phyloP scores from a whole-genome alignment of 2,888 invertebrate genomes.

The Kuschelorhynchus macadamiae region DNA sequence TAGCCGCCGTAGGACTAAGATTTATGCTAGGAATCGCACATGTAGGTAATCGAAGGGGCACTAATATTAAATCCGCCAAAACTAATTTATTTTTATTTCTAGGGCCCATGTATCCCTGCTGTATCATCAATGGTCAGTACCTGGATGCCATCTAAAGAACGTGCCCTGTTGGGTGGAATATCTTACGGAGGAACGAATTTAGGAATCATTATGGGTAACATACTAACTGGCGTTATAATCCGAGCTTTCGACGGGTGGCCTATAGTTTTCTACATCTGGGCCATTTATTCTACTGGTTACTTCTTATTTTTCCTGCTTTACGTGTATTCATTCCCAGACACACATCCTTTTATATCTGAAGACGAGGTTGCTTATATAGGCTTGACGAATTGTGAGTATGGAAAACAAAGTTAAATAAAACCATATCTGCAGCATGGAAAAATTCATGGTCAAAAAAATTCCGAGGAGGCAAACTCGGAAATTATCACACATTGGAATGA shows the following conservation, averaged over 20 bases:
- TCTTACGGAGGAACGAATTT: slow-evolving; percentile 84
- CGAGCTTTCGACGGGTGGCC: slow-evolving; percentile 78
- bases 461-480: too few species aligned
- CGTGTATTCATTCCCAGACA: slow-evolving; percentile 72
- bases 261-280: slow-evolving; percentile 46
- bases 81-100: too few species aligned
- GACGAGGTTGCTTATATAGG: slow-evolving; percentile 43
- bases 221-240: slow-evolving; percentile 78
- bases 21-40: slow-evolving; percentile 76
- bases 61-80: too few species aligned
- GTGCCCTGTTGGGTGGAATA: slow-evolving; percentile 82
- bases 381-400: not conserved
- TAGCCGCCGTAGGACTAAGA: slow-evolving; percentile 79
- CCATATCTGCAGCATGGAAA: too few species aligned
- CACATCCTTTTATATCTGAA: slow-evolving; percentile 64
- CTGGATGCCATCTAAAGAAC: slow-evolving; percentile 84
- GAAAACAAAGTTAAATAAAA: too few species aligned
- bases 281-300: slow-evolving; percentile 13
- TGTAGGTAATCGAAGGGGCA: too few species aligned
- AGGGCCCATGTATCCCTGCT: slow-evolving; percentile 82
- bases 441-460: too few species aligned
- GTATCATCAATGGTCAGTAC: slow-evolving; percentile 71
- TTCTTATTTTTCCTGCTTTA: slow-evolving; percentile 45
- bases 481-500: too few species aligned
- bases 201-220: slow-evolving; percentile 75